Evolutionary conservation across 2,113 vertebrate genomes (phyloP), one percentile per base, ranked within the genome.

Genomic region (Suricata suricatta): DNA sequence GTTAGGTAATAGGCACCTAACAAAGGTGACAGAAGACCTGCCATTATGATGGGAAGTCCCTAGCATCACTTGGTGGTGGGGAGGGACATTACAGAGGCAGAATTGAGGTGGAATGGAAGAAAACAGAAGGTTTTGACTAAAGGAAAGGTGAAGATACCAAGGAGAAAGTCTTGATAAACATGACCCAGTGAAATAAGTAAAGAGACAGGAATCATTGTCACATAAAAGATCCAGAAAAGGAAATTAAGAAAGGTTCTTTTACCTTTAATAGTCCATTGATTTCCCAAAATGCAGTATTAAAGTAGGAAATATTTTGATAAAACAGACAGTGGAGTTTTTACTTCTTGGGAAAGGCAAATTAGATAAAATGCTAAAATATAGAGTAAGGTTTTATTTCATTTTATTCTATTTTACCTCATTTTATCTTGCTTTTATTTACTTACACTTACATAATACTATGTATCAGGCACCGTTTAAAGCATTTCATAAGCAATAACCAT

Each of bases 371-470:
- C 17, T 72, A 71, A 92, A 80, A 95, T 19, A 87, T 16, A 12
- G 35, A 82, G 6, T 16, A 38, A 97, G 84, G 5, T 7, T 35
- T 92, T 95, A 54, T 60, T 69, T 97, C 83, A 89, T 77, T 93
- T 85, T 76, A 72, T 77, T 76, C 57, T 38, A 23, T 31, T 50
- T 41, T 25, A 80, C 27, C 47, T 90, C 9, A 60, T 72, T 95
- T 83, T 13, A 33, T 77, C n/a, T 77, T 72, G 38, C 66, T 89
- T 88, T 77, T 82, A 35, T 38, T 74, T 82, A 69, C 7, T 19
- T 29, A 84, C 5, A 9, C 17, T 66, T 60, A 27, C 11, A 13
- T 68, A 31, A 21, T 11, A 50, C 74, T 93, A 90, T 16, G 0
- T 41, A 35, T n/a, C 21, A n/a, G 21, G 60, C 2, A 57, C 52